These are phyloP conservation scores for Mythimna impura DNA, from an alignment of 2,888 invertebrate species.

Conservation along the genomic window DNA sequence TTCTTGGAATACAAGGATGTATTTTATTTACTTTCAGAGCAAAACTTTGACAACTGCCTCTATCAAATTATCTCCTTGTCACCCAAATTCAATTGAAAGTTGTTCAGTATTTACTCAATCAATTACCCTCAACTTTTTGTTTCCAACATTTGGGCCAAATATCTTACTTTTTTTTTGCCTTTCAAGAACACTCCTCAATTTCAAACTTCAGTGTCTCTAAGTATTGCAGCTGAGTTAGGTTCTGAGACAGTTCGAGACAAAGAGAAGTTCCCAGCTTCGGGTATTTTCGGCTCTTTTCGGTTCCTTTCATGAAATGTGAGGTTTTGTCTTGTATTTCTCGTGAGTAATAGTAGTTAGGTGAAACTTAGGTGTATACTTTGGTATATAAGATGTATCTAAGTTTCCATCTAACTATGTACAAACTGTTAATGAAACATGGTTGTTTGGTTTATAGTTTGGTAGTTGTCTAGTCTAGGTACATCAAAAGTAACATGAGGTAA, in stretches of 20 bases:
- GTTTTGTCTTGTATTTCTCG: not conserved
- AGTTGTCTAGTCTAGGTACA: no score
- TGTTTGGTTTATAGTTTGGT: not conserved
- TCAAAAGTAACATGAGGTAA: no score
- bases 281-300: slow-evolving; percentile 26
- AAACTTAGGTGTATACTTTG: slow-evolving; percentile 6
- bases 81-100: slow-evolving; percentile 44
- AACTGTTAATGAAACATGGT: not conserved
- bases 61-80: slow-evolving; percentile 33
- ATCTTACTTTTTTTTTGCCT: slow-evolving; percentile 24
- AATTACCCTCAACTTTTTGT: slow-evolving; percentile 44
- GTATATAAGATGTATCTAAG: not conserved
- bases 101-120: slow-evolving; percentile 44
- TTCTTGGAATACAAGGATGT: not conserved
- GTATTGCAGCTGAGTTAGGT: slow-evolving; percentile 25
- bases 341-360: not conserved
- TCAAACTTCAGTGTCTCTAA: slow-evolving; percentile 38
- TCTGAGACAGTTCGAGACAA: slow-evolving; percentile 17
- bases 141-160: slow-evolving; percentile 30
- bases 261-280: not conserved
- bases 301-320: slow-evolving; percentile 6
- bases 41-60: not conserved
- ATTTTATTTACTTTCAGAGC: not conserved
- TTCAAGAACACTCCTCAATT: slow-evolving; percentile 42
- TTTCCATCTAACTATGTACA: slow-evolving; percentile 6